Base-by-base conservation (phyloP, 2,797 vertebrate species). In the Sebastolobus altivelis region DNA sequence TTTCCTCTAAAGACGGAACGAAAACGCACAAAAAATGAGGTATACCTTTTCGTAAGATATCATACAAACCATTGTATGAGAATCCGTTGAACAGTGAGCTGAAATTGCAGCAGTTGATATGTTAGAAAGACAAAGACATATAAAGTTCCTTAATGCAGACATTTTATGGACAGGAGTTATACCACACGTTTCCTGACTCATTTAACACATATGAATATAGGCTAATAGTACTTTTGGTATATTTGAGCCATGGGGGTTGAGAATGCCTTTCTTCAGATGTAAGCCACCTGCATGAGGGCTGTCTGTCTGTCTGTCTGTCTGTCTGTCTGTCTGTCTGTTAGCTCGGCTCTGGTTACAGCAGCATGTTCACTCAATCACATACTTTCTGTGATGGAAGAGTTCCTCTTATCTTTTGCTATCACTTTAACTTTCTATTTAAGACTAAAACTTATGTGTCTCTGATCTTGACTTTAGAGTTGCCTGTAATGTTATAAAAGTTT, bases 251-350 rank as follows among this genome's bases (percentile, higher is more conserved):
- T 68, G 65, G 18, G 9, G 72, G 59, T 1, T 14, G 18, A 4
- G 65, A n/a, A 82, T 74, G 29, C 71, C 68, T 68, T 9, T 72
- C 63, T 29, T 22, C 7, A 8, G 18, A 68, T 61, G 79, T 79
- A 73, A 86, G 79, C 58, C 58, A 22, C 80, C 86, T 70, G 77
- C 72, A 83, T 87, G 80, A 81, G 80, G 88, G 82, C 65, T 1
- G 33, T 38, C n/a, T 68, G 70, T 72, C 49, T 14, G 46, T 75
- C 65, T 52, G 25, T 38, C 46, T 12, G 63, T 74, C 63, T 55
- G 20, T 31, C 65, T 0, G 22, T 46, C 25, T 68, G 66, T 72
- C 49, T 1, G 33, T 72, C 49, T 20, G 9, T 49, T 18, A 20
- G n/a, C 52, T 71, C 54, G 6, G 46, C 61, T 82, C 58, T 18